These are phyloP conservation scores for Nyctibius bracteatus DNA, from an alignment of 2,113 vertebrate species.

Conservation along the genomic window DNA sequence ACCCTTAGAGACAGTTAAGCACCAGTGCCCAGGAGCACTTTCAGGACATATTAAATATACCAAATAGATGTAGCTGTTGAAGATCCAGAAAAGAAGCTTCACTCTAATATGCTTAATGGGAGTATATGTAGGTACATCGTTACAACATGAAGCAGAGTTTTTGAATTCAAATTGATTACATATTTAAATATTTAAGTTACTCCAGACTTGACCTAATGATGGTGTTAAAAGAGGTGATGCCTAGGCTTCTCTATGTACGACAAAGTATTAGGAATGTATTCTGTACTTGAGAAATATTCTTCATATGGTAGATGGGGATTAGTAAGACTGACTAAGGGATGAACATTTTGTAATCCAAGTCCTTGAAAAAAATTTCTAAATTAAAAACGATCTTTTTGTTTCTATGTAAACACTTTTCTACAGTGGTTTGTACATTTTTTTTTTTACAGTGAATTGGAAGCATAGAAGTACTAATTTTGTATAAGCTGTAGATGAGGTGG, in stretches of 20 bases:
- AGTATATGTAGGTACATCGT: neutral
- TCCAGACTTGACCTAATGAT: neutral
- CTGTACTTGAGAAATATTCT: neutral
- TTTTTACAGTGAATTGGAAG: neutral
- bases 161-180: neutral
- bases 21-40: neutral
- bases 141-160: neutral
- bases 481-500: neutral
- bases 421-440: neutral
- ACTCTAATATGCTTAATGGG: neutral
- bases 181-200: neutral
- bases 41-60: neutral
- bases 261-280: neutral
- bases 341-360: neutral
- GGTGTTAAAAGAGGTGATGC: neutral
- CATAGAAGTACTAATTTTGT: neutral
- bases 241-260: neutral
- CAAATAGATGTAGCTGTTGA: neutral
- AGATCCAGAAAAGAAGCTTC: neutral
- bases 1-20: too few species aligned
- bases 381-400: accelerated
- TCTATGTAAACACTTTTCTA: neutral
- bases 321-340: neutral
- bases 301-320: neutral
- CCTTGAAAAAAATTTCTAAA: neutral